Percentiles rank a stretch among this genome's conserved stretches.
Evolutionary conservation across 2,888 invertebrate genomes (phyloP).

Genomic region (Dione vanillae): DNA sequence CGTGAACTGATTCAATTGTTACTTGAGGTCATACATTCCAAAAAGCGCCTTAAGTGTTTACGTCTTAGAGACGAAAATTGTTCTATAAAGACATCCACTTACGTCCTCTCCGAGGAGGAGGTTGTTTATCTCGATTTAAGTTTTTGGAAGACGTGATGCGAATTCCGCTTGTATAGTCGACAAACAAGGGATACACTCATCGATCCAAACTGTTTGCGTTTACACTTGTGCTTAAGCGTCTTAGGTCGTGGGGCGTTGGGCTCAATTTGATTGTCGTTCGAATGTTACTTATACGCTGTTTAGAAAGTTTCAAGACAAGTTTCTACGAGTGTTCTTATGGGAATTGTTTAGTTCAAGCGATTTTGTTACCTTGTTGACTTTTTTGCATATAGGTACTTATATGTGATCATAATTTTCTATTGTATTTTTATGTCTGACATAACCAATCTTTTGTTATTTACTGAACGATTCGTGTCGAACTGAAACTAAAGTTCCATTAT

Average conservation of each 20-base stretch:
- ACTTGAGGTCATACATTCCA: conserved; percentile 66
- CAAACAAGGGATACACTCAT: conserved; percentile 79
- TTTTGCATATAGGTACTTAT: conserved; percentile 4
- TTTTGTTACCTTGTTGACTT: conserved; percentile 51
- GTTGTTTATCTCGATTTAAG: conserved; percentile 83
- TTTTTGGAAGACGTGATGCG: conserved; percentile 83
- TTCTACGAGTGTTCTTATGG: conserved; percentile 73
- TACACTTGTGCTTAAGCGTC: conserved; percentile 66
- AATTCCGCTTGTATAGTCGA: conserved; percentile 81
- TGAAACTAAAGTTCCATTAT: too few species aligned
- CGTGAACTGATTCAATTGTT: conserved; percentile 85
- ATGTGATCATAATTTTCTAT: not conserved
- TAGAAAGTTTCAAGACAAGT: conserved; percentile 76
- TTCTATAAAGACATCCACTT: conserved; percentile 78
- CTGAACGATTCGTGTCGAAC: not conserved
- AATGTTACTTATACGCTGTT: conserved; percentile 80
- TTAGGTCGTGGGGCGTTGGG: conserved; percentile 56
- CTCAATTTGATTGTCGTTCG: conserved; percentile 75
- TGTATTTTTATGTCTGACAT: not conserved
- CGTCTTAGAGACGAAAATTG: conserved; percentile 82
- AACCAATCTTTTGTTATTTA: not conserved
- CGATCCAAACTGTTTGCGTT: conserved; percentile 70
- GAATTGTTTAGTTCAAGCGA: conserved; percentile 70
- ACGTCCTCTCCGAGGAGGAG: conserved; percentile 77
- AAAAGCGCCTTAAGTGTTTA: conserved; percentile 76